Base-by-base conservation (phyloP, 2,888 invertebrate genomes). In the Agrenia bidenticulata region DNA sequence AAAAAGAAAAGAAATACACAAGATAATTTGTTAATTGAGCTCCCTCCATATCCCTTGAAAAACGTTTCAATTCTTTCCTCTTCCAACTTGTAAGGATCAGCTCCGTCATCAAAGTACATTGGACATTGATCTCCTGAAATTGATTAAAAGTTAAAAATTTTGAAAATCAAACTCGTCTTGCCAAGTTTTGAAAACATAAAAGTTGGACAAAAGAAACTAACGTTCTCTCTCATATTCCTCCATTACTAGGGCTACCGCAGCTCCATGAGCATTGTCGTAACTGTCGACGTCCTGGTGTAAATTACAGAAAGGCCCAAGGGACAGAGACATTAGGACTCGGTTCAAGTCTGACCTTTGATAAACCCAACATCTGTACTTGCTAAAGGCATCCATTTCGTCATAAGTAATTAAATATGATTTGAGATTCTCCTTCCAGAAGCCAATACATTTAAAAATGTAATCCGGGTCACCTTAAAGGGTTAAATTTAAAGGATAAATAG, bases 391-490 rank as follows among this genome's bases (percentile, higher is more conserved):
- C 77, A 96, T 84, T 79, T 94, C 94, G 79, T 98, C 97, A 80
- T 90, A 95, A 0, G 97, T 98, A 63, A 98, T 90, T 50, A 98
- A 82, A 80, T 97, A 97, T 0, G 97, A 97, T 79, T 92, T 93
- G 41, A 97, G 85, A 83, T 98, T 97, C 80, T 98, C 97, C 80
- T 96, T 94, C 94, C 96, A 98, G 80, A 87, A 97, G 0, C 96
- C 97, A 76, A 98, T 94, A 79, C 98, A 98, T 79, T 94, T 94
- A 89, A 98, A 89, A 79, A 87, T 89, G 78, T 95, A 94, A 84
- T 98, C 97, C 1, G 96, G 94, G 79, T 93, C 92, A 84, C 87
- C 88, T 85, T 76, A 67, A 77, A 73, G 4, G n/a, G n/a, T n/a
- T n/a, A n/a, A n/a, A n/a, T n/a, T n/a, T n/a, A n/a, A n/a, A n/a